A percentile compares a stretch with the other conserved stretches of the same genome.
These are phyloP conservation scores for Neoniphon sammara DNA, from an alignment of 2,797 vertebrate species.

Conservation along the genomic window DNA sequence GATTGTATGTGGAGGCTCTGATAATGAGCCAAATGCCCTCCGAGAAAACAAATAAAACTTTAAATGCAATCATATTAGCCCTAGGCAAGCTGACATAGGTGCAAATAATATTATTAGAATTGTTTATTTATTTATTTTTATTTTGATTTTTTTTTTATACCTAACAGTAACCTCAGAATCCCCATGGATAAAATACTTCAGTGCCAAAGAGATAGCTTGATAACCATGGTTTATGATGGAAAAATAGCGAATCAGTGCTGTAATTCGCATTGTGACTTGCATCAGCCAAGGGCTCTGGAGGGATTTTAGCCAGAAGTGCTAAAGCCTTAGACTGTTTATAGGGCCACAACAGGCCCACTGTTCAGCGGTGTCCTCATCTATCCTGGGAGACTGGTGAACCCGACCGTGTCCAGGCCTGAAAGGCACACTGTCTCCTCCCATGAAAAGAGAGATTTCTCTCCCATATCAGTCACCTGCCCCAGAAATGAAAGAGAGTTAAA, in stretches of 20 bases:
- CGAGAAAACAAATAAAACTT: conserved; percentile 65
- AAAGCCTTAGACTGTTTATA: conserved; percentile 66
- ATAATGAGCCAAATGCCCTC: conserved; percentile 69
- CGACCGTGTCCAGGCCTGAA: conserved; percentile 68
- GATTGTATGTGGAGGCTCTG: conserved; percentile 52
- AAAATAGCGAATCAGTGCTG: conserved; percentile 40
- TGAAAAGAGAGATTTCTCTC: conserved; percentile 65
- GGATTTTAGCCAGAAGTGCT: conserved; percentile 56
- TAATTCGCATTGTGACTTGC: conserved; percentile 62
- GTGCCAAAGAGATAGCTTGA: conserved; percentile 20
- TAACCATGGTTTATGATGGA: conserved; percentile 22
- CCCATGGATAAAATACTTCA: background rate
- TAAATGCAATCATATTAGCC: conserved; percentile 46
- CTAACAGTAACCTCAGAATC: conserved; percentile 18
- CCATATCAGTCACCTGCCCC: conserved; percentile 44
- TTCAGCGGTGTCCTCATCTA: conserved; percentile 69
- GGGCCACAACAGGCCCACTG: conserved; percentile 77
- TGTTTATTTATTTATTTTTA: no score
- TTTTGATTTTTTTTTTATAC: conserved; percentile 23
- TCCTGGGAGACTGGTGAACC: conserved; percentile 72
- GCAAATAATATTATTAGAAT: conserved; percentile 15
- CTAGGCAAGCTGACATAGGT: conserved; percentile 14
- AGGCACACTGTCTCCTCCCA: conserved; percentile 69
- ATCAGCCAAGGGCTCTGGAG: conserved; percentile 33
- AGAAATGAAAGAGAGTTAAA: conserved; percentile 21